Conservation (phyloP, 2,797 vertebrate species). For the Clarias laeviceps region DNA sequence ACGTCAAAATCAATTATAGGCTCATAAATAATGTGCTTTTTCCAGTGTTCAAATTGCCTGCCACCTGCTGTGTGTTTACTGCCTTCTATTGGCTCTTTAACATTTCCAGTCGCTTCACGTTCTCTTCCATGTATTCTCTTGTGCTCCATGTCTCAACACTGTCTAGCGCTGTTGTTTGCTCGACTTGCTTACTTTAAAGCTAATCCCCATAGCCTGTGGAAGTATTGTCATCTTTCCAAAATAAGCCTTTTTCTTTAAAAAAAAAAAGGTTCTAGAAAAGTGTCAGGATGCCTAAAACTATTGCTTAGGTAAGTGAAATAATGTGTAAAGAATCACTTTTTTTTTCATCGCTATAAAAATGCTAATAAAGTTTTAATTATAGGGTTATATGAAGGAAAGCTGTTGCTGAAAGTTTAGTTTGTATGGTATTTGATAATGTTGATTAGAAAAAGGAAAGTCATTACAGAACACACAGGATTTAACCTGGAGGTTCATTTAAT, state of each 20-base stretch:
- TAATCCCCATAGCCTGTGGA: conserved; percentile 47
- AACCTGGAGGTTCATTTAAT: neutral
- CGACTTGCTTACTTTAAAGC: conserved; percentile 39
- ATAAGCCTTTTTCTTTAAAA: conserved; percentile 13
- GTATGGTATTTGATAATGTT: neutral
- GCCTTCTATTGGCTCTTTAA: neutral
- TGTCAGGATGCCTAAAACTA: conserved; percentile 36
- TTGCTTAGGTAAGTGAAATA: conserved; percentile 38
- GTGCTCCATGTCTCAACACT: neutral
- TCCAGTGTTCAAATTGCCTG: conserved; percentile 29
- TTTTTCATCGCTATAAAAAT: conserved; percentile 32
- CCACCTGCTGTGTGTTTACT: conserved; percentile 45
- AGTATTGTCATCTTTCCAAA: conserved; percentile 29
- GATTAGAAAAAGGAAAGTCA: neutral
- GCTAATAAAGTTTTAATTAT: neutral
- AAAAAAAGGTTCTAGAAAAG: neutral
- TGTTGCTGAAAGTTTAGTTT: neutral
- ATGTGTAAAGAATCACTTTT: conserved; percentile 1
- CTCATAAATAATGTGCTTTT: conserved; percentile 47
- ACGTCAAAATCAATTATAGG: conserved; percentile 54
- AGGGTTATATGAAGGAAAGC: neutral
- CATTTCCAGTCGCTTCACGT: neutral
- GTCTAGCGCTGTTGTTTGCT: neutral
- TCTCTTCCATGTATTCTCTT: neutral
- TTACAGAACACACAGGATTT: neutral